Percentiles rank a stretch among this genome's conserved stretches.
These are phyloP conservation scores for Tenebrio molitor DNA, from an alignment of 1,140 invertebrate species.

Conservation along the genomic window DNA sequence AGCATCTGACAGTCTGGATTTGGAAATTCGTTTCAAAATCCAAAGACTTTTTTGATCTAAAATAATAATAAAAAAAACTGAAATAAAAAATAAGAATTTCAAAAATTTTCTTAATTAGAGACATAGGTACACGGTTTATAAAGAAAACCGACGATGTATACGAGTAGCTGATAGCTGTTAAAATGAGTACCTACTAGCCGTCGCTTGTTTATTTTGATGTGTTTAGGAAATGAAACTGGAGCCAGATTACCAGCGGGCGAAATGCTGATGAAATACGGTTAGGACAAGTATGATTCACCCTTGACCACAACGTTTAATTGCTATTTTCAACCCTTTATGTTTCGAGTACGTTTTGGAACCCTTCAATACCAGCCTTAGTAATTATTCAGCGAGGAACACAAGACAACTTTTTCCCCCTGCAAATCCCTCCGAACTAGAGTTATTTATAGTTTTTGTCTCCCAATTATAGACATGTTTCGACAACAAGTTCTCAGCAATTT, in stretches of 20 bases:
- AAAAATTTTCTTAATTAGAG: too few relatives aligned
- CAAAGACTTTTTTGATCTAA: too few relatives aligned
- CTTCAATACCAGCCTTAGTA: constrained; percentile 33
- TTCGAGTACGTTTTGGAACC: constrained; percentile 14
- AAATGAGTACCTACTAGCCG: too few relatives aligned
- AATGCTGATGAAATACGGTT: constrained; percentile 24
- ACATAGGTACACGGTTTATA: too few relatives aligned
- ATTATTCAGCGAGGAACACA: constrained; percentile 13
- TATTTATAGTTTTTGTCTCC: constrained; percentile 16
- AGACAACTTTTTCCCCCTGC: not conserved
- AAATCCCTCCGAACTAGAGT: not conserved
- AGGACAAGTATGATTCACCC: constrained; percentile 46
- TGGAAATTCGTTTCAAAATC: too few relatives aligned
- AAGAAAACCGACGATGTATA: too few relatives aligned
- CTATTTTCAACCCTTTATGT: constrained; percentile 43
- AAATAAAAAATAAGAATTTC: too few relatives aligned
- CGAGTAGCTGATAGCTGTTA: too few relatives aligned
- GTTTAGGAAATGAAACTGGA: constrained; percentile 9
- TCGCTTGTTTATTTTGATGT: constrained; percentile 4
- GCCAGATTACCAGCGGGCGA: constrained; percentile 7
- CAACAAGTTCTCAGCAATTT: not conserved
- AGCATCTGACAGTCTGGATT: too few relatives aligned
- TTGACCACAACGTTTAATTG: constrained; percentile 49
- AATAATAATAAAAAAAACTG: too few relatives aligned
- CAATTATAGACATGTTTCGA: constrained; percentile 5